Base-by-base conservation (phyloP, 2,113 vertebrate genomes). In the Siniperca chuatsi region DNA sequence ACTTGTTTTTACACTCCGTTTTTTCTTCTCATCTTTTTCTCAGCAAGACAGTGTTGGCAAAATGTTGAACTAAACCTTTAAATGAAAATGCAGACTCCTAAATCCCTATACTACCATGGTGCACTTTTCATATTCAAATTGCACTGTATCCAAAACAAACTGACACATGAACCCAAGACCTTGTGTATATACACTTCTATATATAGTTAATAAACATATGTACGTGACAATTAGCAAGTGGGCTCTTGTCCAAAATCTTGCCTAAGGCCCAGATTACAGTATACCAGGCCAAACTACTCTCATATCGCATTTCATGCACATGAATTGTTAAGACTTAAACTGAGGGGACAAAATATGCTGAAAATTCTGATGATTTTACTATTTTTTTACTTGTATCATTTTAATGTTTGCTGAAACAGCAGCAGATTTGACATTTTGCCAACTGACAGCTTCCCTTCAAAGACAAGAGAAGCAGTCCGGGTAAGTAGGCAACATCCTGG, bases 391-490 rank as follows among this genome's bases (percentile, higher is more conserved):
- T 67, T 21, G 8, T 21, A 69, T 73, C 15, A 71, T 78, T 79
- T 88, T 46, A 68, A 73, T 71, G 73, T 86, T 80, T 86, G 65
- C 81, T 81, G 60, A 89, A 83, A 68, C 75, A 50, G 65, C 70
- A 71, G 61, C 62, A 44, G 33, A 42, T 79, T 65, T 76, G 58
- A 76, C 66, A 62, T 69, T 42, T 66, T 77, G 42, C 75, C 29
- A 82, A 81, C 44, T 81, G 60, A 87, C 84, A 91, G 68, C 58
- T 74, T 35, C 40, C 40, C 75, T 77, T 86, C 46, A 81, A 77
- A 81, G 57, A 70, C 18, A 66, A 85, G 78, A 64, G 25, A 70
- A 44, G 52, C 37, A 70, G 60, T 75, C 52, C 40, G 48, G 46
- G n/a, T 67, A 87, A 35, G 52, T 8, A 81, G 60, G n/a, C 58